These are phyloP conservation scores for Penaeus japonicus DNA, from an alignment of 1,140 invertebrate species.

Conservation along the genomic window DNA sequence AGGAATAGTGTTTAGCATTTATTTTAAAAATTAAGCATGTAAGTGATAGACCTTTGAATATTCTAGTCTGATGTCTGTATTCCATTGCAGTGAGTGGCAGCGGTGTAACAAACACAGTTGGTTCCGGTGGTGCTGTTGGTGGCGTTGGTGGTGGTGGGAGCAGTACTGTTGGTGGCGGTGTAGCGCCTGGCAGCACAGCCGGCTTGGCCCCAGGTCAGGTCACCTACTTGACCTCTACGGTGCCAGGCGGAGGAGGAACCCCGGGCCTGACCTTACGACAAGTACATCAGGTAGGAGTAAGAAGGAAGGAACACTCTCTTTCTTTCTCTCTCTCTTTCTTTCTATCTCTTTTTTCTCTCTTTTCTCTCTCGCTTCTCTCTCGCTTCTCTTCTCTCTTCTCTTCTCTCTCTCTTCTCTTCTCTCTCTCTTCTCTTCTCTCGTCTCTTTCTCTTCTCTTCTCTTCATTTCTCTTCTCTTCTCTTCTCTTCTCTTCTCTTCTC, in stretches of 20 bases:
- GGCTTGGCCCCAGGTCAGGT: constrained; percentile 33
- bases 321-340: background rate
- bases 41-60: background rate
- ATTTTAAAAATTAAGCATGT: background rate
- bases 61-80: background rate
- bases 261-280: constrained; percentile 39
- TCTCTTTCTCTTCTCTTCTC: too few relatives aligned
- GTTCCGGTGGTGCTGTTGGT: background rate
- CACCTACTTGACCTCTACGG: constrained; percentile 47
- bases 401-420: too few relatives aligned
- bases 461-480: too few relatives aligned
- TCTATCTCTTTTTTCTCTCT: too few relatives aligned
- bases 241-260: constrained; percentile 13
- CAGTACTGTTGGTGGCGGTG: background rate
- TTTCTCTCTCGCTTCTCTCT: too few relatives aligned
- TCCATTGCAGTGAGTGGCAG: constrained; percentile 31
- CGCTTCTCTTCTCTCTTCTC: too few relatives aligned
- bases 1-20: background rate
- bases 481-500: too few relatives aligned
- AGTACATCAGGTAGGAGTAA: constrained; percentile 31
- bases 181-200: constrained; percentile 7
- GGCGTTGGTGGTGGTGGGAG: constrained; percentile 1
- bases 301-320: background rate
- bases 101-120: constrained; percentile 17
- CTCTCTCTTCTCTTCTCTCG: too few relatives aligned